Evolutionary conservation across 2,113 vertebrate species (phyloP).

Genomic region (Oryctolagus cuniculus): DNA sequence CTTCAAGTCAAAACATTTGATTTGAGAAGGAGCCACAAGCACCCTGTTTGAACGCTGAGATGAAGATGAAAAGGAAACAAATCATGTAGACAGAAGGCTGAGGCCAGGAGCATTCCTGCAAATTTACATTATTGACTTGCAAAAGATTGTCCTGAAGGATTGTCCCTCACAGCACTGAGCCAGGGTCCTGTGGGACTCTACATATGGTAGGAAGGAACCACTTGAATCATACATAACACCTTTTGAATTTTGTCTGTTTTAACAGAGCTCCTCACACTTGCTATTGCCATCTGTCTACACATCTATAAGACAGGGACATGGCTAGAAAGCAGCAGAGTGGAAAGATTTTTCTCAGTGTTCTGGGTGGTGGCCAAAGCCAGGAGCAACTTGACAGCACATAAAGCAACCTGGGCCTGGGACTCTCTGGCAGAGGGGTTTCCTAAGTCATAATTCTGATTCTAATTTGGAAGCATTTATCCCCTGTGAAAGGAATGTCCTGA

Average conservation of each 20-base stretch:
- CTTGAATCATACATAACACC: neutral
- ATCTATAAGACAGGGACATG: neutral
- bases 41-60: fast-evolving
- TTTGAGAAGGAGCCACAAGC: neutral
- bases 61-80: neutral
- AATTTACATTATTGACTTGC: neutral
- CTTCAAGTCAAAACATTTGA: neutral
- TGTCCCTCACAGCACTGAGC: neutral
- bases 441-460: slow-evolving; percentile 74
- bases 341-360: slow-evolving; percentile 56
- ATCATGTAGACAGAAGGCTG: fast-evolving
- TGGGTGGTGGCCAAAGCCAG: slow-evolving; percentile 52
- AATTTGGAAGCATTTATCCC: slow-evolving; percentile 57
- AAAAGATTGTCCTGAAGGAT: neutral
- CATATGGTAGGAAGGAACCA: fast-evolving
- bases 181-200: neutral
- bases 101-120: fast-evolving
- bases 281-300: neutral
- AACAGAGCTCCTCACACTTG: neutral
- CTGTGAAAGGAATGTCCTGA: slow-evolving; percentile 61
- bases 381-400: slow-evolving; percentile 64
- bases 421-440: neutral
- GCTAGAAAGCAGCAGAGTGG: neutral
- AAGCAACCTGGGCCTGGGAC: slow-evolving; percentile 43
- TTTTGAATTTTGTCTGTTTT: neutral